Conservation (phyloP, 1,140 invertebrate genomes). For the Brachionus angularis region DNA sequence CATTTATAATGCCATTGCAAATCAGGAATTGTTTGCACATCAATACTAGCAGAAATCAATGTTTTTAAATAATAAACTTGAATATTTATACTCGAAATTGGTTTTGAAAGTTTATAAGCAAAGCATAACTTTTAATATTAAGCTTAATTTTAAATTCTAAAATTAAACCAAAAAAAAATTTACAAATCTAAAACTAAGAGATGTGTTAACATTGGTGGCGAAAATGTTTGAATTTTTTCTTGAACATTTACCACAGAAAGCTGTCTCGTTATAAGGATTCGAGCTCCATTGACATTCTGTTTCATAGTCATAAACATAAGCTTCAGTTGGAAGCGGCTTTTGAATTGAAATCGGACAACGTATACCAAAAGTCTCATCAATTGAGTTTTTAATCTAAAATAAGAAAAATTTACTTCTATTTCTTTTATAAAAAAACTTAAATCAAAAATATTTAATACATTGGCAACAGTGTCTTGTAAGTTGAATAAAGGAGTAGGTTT, state of each 20-base stretch:
- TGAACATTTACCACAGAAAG: constrained; percentile 43
- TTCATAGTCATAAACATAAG: constrained; percentile 22
- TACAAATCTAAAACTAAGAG: constrained; percentile 11
- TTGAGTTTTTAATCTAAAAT: neutral
- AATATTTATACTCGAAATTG: neutral
- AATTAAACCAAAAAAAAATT: no score
- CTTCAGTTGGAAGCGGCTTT: neutral
- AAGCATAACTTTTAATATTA: constrained; percentile 28
- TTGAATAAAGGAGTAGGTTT: neutral
- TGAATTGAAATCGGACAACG: constrained; percentile 12
- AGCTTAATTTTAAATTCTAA: no score
- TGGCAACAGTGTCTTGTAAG: neutral
- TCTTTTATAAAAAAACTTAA: neutral
- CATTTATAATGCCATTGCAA: constrained; percentile 37
- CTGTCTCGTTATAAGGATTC: constrained; percentile 6
- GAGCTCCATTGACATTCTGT: neutral
- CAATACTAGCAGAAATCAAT: neutral
- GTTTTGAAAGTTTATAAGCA: constrained; percentile 2
- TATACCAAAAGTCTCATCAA: constrained; percentile 25
- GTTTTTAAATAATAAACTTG: neutral
- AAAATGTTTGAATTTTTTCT: neutral
- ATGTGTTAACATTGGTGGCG: neutral
- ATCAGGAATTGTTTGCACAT: neutral
- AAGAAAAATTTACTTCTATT: neutral
- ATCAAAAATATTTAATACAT: neutral